Evolutionary conservation across 2,797 vertebrate species (phyloP).

Genomic region (Acestrorhynchus altus): DNA sequence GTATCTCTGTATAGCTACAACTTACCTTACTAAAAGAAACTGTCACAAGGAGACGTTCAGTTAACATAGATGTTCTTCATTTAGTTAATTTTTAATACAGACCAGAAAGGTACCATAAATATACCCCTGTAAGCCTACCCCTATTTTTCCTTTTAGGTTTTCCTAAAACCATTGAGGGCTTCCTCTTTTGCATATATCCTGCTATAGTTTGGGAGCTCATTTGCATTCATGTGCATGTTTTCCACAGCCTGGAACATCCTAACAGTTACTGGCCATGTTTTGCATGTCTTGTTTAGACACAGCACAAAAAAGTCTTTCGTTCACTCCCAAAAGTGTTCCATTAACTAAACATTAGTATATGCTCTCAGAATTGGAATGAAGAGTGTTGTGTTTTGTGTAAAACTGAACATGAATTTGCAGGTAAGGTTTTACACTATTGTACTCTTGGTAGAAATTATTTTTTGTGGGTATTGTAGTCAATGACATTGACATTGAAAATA

Average conservation of each 20-base stretch:
- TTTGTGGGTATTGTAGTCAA: too few species aligned
- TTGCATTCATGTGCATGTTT: constrained; percentile 72
- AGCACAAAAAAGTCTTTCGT: constrained; percentile 10
- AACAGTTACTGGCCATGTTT: constrained; percentile 61
- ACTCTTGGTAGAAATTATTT: too few species aligned
- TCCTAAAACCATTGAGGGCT: constrained; percentile 18
- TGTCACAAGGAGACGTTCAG: too few species aligned
- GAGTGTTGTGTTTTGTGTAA: neutral
- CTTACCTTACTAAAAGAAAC: too few species aligned
- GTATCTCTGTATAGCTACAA: too few species aligned
- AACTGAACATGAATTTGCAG: constrained; percentile 3
- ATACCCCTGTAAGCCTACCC: neutral
- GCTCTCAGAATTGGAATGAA: constrained; percentile 10
- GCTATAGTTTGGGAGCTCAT: constrained; percentile 37
- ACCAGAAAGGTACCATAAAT: neutral
- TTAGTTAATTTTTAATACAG: neutral
- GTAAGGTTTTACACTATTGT: constrained; percentile 2
- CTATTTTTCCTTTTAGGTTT: neutral
- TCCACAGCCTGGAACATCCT: constrained; percentile 62
- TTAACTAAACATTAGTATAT: neutral
- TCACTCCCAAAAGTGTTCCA: constrained; percentile 10
- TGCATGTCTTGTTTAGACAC: constrained; percentile 57
- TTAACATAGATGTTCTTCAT: too few species aligned
- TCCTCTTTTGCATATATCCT: constrained; percentile 46
- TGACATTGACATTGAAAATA: too few species aligned